Evolutionary conservation across 2,113 vertebrate genomes (phyloP).

Genomic region (Phylloscopus trochiloides): DNA sequence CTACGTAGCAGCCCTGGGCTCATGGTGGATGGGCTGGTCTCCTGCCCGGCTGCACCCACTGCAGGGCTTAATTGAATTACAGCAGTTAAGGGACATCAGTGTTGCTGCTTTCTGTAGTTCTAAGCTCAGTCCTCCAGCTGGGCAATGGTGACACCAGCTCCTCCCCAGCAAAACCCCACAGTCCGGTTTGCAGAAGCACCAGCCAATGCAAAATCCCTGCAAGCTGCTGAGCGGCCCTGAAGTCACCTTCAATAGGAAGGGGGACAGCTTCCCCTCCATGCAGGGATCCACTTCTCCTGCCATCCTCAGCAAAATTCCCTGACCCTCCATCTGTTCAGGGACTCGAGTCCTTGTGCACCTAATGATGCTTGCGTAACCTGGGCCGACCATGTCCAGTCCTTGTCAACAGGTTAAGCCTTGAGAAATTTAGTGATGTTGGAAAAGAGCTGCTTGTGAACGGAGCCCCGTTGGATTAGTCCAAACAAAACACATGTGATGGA

Average conservation of each 20-base stretch:
- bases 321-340: neutral
- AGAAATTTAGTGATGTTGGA: conserved; percentile 36
- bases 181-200: neutral
- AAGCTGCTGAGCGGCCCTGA: neutral
- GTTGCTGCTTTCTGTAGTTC: neutral
- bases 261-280: neutral
- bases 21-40: neutral
- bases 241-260: neutral
- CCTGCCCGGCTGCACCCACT: neutral
- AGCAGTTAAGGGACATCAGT: neutral
- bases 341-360: neutral
- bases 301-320: neutral
- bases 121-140: neutral
- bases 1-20: accelerated
- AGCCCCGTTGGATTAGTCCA: neutral
- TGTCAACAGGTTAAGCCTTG: conserved; percentile 39
- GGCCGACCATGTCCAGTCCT: neutral
- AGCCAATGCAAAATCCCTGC: neutral
- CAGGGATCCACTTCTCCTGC: neutral
- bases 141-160: accelerated
- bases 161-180: neutral
- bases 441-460: neutral
- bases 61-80: neutral
- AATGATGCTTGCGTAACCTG: neutral
- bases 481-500: conserved; percentile 65